These are phyloP conservation scores for Drymodes brunneopygia DNA, from an alignment of 2,113 vertebrate species.

Conservation along the genomic window DNA sequence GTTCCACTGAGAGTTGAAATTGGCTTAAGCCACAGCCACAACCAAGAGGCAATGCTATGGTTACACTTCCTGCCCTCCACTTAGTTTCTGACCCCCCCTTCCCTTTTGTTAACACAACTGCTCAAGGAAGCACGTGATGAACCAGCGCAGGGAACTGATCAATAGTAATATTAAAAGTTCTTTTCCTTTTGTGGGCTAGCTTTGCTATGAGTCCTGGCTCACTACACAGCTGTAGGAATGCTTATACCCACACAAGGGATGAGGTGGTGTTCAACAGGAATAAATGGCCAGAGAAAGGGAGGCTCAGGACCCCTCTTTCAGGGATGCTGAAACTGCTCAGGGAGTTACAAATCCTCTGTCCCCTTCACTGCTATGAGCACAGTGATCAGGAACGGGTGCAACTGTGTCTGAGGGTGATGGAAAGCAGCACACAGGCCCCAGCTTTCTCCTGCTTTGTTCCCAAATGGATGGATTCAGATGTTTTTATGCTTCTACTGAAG, in stretches of 20 bases:
- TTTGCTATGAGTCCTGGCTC: not conserved
- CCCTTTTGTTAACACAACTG: not conserved
- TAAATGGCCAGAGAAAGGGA: not conserved
- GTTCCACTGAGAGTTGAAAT: not conserved
- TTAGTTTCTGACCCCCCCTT: not conserved
- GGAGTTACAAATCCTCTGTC: not conserved
- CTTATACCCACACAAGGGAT: not conserved
- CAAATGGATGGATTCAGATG: not conserved
- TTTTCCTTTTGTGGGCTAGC: not conserved
- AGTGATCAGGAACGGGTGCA: not conserved
- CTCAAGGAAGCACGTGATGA: fast-evolving
- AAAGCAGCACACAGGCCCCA: not conserved
- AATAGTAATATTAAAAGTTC: not conserved
- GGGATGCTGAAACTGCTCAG: not conserved
- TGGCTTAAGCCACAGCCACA: not conserved
- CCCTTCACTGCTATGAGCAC: not conserved
- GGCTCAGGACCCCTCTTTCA: not conserved
- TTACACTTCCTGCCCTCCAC: not conserved
- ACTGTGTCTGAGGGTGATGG: not conserved
- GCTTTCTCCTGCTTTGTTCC: not conserved
- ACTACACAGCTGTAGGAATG: not conserved
- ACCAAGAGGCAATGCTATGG: not conserved
- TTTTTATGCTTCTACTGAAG: not conserved
- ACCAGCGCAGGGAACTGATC: not conserved
- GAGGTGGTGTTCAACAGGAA: not conserved